Evolutionary conservation across 53 echinoderm and acorn worm species (phyloP), one percentile per base, ranked within the genome.

Genomic region (Echinometra lucunter): DNA sequence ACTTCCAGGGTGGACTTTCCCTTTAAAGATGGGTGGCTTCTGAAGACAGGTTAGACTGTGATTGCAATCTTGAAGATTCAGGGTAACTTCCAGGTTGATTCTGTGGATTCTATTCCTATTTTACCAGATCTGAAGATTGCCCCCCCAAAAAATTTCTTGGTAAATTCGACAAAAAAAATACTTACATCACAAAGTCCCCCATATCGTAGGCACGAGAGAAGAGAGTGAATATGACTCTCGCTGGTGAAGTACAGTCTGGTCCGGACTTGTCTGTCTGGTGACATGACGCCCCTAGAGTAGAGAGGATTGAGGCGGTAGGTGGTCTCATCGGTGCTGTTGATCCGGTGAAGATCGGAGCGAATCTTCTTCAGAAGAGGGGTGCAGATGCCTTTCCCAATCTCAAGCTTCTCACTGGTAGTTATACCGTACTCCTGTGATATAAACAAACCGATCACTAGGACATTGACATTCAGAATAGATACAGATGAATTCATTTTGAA

Each of bases 231-330:
- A 72, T 98, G 99, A 74, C 99, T 98, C 95, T 98, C 99, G 87
- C 97, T 98, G 82, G 99, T 98, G 95, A 98, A 98, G 95, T 98
- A 98, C 28, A 98, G 97, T 37, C 99, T 91, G 23, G 99, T 98
- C 8, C 99, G 82, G 81, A 98, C 99, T 44, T 98, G 99, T 32
- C 99, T 92, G 34, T 96, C 99, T 1, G 99, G 99, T 49, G 99
- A 98, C 95, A 98, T 55, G 21, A 98, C 99, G 89, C 97, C 97
- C 47, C 95, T 93, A 19, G 99, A 97, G 96, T 98, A 98, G 47
- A 96, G 89, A 4, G 99, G 99, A 83, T 98, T 98, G 37, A 98
- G 95, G 12, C 99, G 95, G 89, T 96, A 97, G 19, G 97, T 97
- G 0, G 97, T 98, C 92, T 98, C 99, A 66, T 98, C 99, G 37